These are phyloP conservation scores for Ormyrus labotus DNA, from an alignment of 2,888 invertebrate species.

Conservation along the genomic window DNA sequence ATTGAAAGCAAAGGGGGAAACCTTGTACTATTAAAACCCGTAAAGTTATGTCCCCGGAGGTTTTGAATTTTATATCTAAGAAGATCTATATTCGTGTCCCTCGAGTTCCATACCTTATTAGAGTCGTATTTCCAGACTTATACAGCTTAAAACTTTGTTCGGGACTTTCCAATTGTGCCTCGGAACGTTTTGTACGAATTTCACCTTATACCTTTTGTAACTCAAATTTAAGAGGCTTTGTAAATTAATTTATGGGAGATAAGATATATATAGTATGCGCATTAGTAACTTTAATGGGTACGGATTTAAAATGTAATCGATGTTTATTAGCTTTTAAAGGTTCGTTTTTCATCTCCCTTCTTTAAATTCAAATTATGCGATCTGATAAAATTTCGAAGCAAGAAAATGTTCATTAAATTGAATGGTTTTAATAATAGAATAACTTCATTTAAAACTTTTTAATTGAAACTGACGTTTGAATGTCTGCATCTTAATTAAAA, in stretches of 20 bases:
- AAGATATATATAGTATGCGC: too few relatives aligned
- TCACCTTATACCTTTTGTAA: not conserved
- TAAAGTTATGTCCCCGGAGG: slow-evolving; percentile 5
- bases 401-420: too few relatives aligned
- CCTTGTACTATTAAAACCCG: not conserved
- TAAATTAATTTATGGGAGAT: not conserved
- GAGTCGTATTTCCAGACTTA: slow-evolving; percentile 12
- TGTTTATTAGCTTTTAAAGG: too few relatives aligned
- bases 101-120: slow-evolving; percentile 12
- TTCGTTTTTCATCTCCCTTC: too few relatives aligned
- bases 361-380: too few relatives aligned
- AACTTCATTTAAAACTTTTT: too few relatives aligned
- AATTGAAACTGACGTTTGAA: too few relatives aligned
- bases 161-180: slow-evolving; percentile 10
- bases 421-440: too few relatives aligned
- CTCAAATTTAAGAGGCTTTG: slow-evolving; percentile 12
- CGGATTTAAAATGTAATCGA: too few relatives aligned
- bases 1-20: not conserved
- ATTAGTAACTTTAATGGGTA: too few relatives aligned
- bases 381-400: too few relatives aligned
- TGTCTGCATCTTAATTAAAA: too few relatives aligned
- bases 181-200: slow-evolving; percentile 2
- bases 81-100: not conserved
- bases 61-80: slow-evolving; percentile 16
- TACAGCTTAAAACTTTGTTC: slow-evolving; percentile 24